Evolutionary conservation across 2,113 vertebrate species (phyloP).

Genomic region (Stictonetta naevosa): DNA sequence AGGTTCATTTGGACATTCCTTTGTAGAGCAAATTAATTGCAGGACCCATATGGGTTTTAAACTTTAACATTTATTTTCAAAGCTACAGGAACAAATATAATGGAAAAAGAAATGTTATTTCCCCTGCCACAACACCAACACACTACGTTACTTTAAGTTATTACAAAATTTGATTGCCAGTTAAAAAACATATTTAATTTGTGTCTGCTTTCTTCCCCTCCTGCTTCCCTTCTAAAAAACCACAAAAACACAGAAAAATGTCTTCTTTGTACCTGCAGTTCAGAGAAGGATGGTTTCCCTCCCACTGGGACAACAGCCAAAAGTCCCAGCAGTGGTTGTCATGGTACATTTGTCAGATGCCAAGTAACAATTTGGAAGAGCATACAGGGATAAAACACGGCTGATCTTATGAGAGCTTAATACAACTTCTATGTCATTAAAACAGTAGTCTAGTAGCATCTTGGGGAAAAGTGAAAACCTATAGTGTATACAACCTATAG

Average conservation of each 20-base stretch:
- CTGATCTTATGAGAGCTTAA: background rate
- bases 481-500: background rate
- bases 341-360: background rate
- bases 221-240: background rate
- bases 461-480: background rate
- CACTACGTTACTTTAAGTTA: background rate
- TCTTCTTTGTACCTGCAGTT: background rate
- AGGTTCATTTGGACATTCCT: background rate
- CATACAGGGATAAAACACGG: background rate
- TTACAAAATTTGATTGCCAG: background rate
- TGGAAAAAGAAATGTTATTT: background rate
- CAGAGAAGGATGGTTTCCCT: background rate
- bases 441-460: background rate
- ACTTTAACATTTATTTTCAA: background rate
- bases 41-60: background rate
- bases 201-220: background rate
- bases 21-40: background rate
- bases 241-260: background rate
- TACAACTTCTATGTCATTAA: background rate
- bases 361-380: background rate
- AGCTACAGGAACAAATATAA: background rate
- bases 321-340: slow-evolving; percentile 15
- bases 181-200: background rate
- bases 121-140: background rate
- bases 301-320: background rate